These are phyloP conservation scores for Diadegma fenestrale DNA, from an alignment of 2,888 invertebrate species.

Conservation along the genomic window DNA sequence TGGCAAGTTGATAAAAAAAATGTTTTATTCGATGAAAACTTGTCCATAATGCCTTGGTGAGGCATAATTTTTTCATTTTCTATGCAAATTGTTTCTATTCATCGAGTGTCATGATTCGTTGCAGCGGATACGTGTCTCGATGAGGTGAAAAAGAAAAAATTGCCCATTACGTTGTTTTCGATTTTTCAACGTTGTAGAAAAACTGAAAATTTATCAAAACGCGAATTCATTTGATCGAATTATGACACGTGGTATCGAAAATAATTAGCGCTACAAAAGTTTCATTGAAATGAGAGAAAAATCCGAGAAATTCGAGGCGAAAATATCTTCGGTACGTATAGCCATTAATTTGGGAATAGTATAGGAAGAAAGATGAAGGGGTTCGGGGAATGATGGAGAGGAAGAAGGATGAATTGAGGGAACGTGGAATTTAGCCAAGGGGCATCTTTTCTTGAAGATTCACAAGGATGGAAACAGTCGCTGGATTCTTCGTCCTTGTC, in stretches of 20 bases:
- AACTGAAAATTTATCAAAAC: background rate
- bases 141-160: background rate
- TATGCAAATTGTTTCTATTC: background rate
- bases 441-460: constrained; percentile 58
- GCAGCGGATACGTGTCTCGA: background rate
- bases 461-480: constrained; percentile 48
- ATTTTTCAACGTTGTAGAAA: background rate
- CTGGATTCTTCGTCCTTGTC: constrained; percentile 61
- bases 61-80: background rate
- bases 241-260: background rate
- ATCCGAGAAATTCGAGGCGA: background rate
- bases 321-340: constrained; percentile 8
- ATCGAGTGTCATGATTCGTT: background rate
- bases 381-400: background rate
- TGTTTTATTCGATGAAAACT: constrained; percentile 10
- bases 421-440: constrained; percentile 55
- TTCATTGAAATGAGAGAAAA: background rate
- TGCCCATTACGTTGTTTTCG: background rate
- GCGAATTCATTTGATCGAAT: background rate
- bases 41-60: background rate
- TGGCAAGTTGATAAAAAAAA: constrained; percentile 19
- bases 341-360: constrained; percentile 24
- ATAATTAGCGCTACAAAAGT: background rate
- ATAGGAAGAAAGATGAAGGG: constrained; percentile 11
- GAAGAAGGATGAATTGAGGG: constrained; percentile 47